These are phyloP conservation scores for Orchestes rusci DNA, from an alignment of 2,888 invertebrate species.

Conservation along the genomic window DNA sequence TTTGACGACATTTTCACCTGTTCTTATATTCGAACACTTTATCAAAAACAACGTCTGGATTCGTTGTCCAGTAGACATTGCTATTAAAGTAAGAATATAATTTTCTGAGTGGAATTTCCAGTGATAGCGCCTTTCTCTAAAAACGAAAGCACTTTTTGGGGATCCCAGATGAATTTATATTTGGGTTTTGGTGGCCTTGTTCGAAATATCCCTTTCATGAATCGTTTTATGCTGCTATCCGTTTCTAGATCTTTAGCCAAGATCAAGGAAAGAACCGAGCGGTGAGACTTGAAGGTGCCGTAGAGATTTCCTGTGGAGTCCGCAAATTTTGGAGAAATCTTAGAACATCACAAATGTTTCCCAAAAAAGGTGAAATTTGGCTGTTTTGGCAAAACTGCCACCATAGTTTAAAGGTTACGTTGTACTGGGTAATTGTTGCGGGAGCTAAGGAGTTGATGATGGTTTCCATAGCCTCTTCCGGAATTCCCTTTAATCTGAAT, in stretches of 20 bases:
- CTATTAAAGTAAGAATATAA: too few relatives aligned
- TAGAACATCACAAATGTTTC: background rate
- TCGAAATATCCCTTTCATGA: background rate
- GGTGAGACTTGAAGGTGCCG: conserved; percentile 2
- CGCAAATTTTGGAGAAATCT: background rate
- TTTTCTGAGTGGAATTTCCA: too few relatives aligned
- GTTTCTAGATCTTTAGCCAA: background rate
- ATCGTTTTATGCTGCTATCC: background rate
- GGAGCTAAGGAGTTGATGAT: conserved; percentile 24
- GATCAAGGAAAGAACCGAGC: background rate
- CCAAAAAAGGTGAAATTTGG: conserved; percentile 1
- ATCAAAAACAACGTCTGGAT: too few relatives aligned
- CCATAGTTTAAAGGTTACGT: conserved; percentile 25
- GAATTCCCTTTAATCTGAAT: conserved; percentile 3
- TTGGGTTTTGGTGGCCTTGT: conserved; percentile 1
- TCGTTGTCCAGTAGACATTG: too few relatives aligned
- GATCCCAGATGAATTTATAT: background rate
- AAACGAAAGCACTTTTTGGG: too few relatives aligned
- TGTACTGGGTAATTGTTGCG: conserved; percentile 26
- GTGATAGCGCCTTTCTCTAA: too few relatives aligned
- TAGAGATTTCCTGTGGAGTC: background rate
- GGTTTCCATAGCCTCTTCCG: conserved; percentile 13
- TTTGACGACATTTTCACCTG: too few relatives aligned
- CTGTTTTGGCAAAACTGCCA: conserved; percentile 15
- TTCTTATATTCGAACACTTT: too few relatives aligned